Evolutionary conservation across 2,888 invertebrate genomes (phyloP), one percentile per base, ranked within the genome.

Genomic region (Pediacus dermestoides): DNA sequence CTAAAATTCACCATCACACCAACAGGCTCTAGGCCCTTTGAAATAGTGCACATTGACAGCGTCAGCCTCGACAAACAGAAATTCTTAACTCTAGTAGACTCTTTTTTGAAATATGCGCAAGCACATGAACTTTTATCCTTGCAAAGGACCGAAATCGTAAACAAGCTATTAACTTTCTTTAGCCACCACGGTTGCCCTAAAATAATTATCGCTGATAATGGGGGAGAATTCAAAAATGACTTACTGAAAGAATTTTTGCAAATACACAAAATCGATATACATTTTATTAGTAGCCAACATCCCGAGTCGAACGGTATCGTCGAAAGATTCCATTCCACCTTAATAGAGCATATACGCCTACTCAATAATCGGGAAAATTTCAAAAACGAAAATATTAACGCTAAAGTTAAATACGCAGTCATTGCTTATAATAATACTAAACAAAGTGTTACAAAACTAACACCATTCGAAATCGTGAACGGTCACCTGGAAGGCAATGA

Each of bases 71-170:
- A 42, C 10, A 41, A 32, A 6, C 22, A 26, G 22, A 36, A 43
- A 8, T 50, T 50, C 26, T 23, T 48, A 11, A 52, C 48, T 2
- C 46, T 52, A 6, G 37, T 48, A 13, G 52, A 54, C 28, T 33
- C 41, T 13, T 49, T 50, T 21, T 49, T 50, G n/a, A 52, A 49
- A 46, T 42, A 46, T 23, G 40, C 37, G 9, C 39, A 47, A 37
- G 47, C 49, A 1, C 44, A 46, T n/a, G 26, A 36, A 6, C 15
- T 51, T 13, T 31, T 14, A 10, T 37, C 33, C 1, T 10, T 30
- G 22, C 38, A 33, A 21, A 31, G 43, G 8, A 30, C 46, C 6
- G 46, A 52, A 40, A 42, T 28, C 3, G 33, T 32, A 3, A 44
- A 43, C 16, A 50, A 37, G 10, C 11, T 53, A 9, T 34, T 53